These are phyloP conservation scores for Cephus cinctus DNA, from an alignment of 1,140 invertebrate genomes.

Conservation along the genomic window DNA sequence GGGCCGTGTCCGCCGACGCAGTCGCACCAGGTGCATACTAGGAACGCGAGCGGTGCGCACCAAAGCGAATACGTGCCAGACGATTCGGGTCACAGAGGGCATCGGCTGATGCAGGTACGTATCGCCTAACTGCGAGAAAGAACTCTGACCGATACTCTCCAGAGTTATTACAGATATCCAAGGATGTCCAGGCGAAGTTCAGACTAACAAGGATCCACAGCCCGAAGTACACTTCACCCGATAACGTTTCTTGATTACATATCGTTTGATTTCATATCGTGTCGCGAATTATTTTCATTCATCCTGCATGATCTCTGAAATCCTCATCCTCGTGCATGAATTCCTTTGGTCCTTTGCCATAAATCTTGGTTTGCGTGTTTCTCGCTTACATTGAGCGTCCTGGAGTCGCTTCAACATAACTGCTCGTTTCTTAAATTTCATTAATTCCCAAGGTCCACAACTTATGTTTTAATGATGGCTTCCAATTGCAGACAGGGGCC, in stretches of 20 bases:
- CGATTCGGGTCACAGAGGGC: conserved; percentile 33
- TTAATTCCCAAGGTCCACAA: neutral
- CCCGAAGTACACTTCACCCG: too few species aligned
- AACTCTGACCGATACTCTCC: conserved; percentile 8
- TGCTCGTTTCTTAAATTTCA: neutral
- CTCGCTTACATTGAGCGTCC: too few species aligned
- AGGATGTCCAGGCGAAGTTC: too few species aligned
- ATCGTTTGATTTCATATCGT: too few species aligned
- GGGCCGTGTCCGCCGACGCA: conserved; percentile 36
- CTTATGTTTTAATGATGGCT: neutral
- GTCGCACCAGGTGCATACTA: conserved; percentile 34
- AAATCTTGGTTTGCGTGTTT: neutral
- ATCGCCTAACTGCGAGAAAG: too few species aligned
- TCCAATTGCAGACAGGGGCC: conserved; percentile 25
- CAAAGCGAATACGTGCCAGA: conserved; percentile 36
- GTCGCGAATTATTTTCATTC: too few species aligned
- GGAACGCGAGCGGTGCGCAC: conserved; percentile 34
- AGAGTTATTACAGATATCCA: conserved; percentile 31
- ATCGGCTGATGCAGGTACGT: conserved; percentile 42
- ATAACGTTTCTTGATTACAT: too few species aligned
- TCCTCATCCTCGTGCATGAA: neutral
- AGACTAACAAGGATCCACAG: too few species aligned
- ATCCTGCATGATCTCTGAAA: neutral
- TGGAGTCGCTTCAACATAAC: neutral
- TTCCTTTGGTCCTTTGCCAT: neutral